These are phyloP conservation scores for Phaonia tiefii DNA, from an alignment of 2,888 invertebrate genomes.

Conservation along the genomic window DNA sequence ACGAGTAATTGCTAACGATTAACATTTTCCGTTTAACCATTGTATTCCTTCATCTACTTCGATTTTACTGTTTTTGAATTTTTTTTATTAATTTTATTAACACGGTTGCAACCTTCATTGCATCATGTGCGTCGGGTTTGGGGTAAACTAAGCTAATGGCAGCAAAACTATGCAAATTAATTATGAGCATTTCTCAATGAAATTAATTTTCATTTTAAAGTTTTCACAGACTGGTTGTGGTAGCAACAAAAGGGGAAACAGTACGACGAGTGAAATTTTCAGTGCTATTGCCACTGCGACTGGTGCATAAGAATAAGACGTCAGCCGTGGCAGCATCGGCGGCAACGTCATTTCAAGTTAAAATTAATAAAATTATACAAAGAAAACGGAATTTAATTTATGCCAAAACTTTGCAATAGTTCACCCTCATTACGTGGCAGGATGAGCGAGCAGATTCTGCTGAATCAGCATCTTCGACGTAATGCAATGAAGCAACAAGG, in stretches of 20 bases:
- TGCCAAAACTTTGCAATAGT: constrained; percentile 57
- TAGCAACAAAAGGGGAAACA: constrained; percentile 16
- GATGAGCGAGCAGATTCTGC: constrained; percentile 33
- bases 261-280: constrained; percentile 1
- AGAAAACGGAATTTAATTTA: constrained; percentile 59
- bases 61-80: too few species aligned
- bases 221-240: constrained; percentile 31
- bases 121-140: neutral
- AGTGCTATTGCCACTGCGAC: constrained; percentile 1
- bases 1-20: too few species aligned
- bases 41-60: too few species aligned
- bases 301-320: neutral
- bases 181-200: constrained; percentile 49
- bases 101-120: neutral
- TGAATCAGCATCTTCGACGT: constrained; percentile 18
- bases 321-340: neutral
- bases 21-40: too few species aligned
- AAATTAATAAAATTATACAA: constrained; percentile 59
- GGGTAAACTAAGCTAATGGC: neutral
- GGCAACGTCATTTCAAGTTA: constrained; percentile 33
- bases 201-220: constrained; percentile 57
- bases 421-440: constrained; percentile 53
- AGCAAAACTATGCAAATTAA: constrained; percentile 40
- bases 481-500: neutral
- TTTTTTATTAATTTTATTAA: too few species aligned